These are phyloP conservation scores for Euphonia xanthogaster DNA, from an alignment of 2,797 vertebrate species.

Conservation along the genomic window DNA sequence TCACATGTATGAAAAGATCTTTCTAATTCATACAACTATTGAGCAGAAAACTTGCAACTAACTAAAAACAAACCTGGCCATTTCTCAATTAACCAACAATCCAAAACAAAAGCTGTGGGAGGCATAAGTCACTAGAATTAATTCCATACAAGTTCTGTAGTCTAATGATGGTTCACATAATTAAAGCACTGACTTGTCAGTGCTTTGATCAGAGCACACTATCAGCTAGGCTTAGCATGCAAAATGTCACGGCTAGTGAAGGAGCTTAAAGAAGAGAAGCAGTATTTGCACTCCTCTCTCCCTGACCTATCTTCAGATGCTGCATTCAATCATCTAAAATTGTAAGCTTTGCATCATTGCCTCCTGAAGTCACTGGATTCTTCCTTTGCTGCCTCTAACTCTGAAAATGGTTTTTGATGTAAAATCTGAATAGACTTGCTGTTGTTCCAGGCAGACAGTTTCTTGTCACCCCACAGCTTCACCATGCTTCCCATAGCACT, in stretches of 20 bases:
- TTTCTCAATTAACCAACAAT: conserved; percentile 19
- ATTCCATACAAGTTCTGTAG: background rate
- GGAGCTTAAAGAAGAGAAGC: background rate
- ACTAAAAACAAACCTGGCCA: conserved; percentile 26
- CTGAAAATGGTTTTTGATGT: background rate
- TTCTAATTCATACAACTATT: background rate
- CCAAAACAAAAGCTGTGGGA: conserved; percentile 3
- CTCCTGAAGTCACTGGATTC: background rate
- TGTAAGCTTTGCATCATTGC: background rate
- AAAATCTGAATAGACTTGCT: background rate
- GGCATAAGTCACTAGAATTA: background rate
- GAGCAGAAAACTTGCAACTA: conserved; percentile 26
- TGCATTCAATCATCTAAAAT: background rate
- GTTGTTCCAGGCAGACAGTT: background rate
- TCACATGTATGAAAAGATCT: background rate
- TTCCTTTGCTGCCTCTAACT: background rate
- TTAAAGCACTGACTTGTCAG: background rate
- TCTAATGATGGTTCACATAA: background rate
- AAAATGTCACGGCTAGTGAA: background rate
- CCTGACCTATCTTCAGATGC: background rate
- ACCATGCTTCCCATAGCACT: background rate
- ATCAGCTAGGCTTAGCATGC: background rate
- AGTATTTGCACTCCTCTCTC: background rate
- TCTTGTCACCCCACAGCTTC: background rate
- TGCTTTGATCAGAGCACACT: conserved; percentile 18